These are phyloP conservation scores for Drosophila nannoptera DNA, from an alignment of 1,140 invertebrate genomes.

Conservation along the genomic window DNA sequence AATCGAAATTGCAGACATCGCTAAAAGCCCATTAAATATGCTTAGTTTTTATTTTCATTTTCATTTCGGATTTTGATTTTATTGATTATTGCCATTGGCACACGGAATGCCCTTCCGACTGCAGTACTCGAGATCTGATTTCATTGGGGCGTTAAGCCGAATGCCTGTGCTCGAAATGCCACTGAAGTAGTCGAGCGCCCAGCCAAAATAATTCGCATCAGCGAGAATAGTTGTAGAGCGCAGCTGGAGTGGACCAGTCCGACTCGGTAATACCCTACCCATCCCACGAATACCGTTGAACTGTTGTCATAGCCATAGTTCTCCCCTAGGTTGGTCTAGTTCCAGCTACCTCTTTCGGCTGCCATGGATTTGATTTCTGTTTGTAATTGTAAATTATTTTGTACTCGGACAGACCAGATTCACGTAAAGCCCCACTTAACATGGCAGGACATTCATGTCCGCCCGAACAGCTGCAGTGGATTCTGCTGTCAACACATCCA, in stretches of 20 bases:
- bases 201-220: background rate
- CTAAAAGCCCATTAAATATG: slow-evolving; percentile 53
- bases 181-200: background rate
- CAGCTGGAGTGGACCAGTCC: background rate
- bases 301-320: no score
- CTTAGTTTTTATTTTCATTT: slow-evolving; percentile 42
- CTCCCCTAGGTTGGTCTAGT: background rate
- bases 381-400: slow-evolving; percentile 24
- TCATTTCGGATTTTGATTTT: slow-evolving; percentile 12
- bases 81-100: slow-evolving; percentile 45
- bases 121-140: slow-evolving; percentile 6
- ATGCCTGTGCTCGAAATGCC: slow-evolving; percentile 8
- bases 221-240: background rate
- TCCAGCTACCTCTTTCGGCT: background rate
- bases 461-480: slow-evolving; percentile 34
- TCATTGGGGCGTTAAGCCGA: slow-evolving; percentile 1
- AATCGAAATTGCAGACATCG: slow-evolving; percentile 25
- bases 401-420: slow-evolving; percentile 16
- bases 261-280: background rate
- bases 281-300: no score
- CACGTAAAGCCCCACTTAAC: slow-evolving; percentile 14
- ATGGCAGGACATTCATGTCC: slow-evolving; percentile 42
- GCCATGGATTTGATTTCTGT: slow-evolving; percentile 12
- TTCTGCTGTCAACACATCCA: slow-evolving; percentile 51
- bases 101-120: slow-evolving; percentile 8